Conservation (phyloP, 1,140 invertebrate genomes). For the Cherax destructor region DNA sequence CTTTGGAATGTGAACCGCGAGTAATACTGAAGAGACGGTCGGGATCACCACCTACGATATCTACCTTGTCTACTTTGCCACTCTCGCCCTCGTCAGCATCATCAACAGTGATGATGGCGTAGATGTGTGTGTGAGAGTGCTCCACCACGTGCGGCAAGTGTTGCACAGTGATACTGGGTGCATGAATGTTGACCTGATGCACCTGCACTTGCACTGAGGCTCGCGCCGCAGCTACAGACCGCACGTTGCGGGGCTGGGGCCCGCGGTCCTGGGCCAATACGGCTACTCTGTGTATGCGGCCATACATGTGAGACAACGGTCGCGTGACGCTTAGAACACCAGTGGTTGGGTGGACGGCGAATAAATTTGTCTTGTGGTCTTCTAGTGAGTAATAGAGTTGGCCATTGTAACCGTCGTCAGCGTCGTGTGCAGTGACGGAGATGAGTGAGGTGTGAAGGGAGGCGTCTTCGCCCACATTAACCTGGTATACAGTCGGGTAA, state of each 20-base stretch:
- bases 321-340: conserved; percentile 90
- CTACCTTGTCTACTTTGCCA: conserved; percentile 87
- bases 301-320: conserved; percentile 84
- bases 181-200: conserved; percentile 67
- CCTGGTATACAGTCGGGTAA: conserved; percentile 89
- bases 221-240: conserved; percentile 37
- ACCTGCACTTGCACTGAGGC: conserved; percentile 62
- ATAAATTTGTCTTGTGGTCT: conserved; percentile 86
- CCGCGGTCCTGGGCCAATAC: conserved; percentile 65
- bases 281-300: conserved; percentile 41
- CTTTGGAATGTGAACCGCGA: conserved; percentile 75
- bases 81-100: conserved; percentile 89
- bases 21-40: conserved; percentile 88
- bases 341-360: conserved; percentile 92
- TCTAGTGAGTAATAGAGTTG: conserved; percentile 96
- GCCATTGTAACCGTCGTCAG: conserved; percentile 93
- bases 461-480: conserved; percentile 89
- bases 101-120: conserved; percentile 90
- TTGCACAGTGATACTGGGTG: conserved; percentile 74
- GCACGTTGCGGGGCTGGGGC: conserved; percentile 12
- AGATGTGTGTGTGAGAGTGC: conserved; percentile 89
- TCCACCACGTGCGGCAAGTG: conserved; percentile 88
- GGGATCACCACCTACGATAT: conserved; percentile 91
- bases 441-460: conserved; percentile 82
- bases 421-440: conserved; percentile 88